Base-by-base conservation (phyloP, 2,888 invertebrate species). In the Drosophila recens region DNA sequence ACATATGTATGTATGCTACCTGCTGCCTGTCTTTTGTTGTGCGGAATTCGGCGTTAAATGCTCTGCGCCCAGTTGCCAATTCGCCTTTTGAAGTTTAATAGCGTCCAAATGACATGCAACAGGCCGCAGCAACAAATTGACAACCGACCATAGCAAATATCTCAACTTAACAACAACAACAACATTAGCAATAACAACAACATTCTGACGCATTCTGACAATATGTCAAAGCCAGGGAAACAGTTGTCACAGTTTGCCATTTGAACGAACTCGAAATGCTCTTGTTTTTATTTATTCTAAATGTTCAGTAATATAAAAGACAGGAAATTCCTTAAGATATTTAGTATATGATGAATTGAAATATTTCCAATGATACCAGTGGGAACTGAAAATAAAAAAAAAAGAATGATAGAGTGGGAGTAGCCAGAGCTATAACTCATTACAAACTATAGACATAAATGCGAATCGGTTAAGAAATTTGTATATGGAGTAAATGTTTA, bases 11-110 rank as follows among this genome's bases (percentile, higher is more conserved):
- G 9, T 40, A 23, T 38, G 13, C 17, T 30, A 33, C 33, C 33
- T 56, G 68, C 62, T 72, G 64, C 69, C 79, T 79, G 70, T 53
- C 76, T 73, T 82, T 82, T 85, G 69, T 84, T 68, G 77, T 80
- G 10, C 62, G 43, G 84, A 84, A 89, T 85, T 83, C 30, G 89
- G 84, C 89, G 84, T 70, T 85, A 85, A 85, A 85, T 85, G 84
- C 87, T 89, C 87, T 87, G 89, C 89, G 89, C 84, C 89, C 84
- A 87, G 89, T 85, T 85, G 84, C 72, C 58, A 58, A 70, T 81
- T 79, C 30, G 69, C 38, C 76, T 81, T 89, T 89, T 89, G 84
- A 89, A 57, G 89, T 89, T 85, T 81, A 85, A 85, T 85, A 89
- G 89, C 68, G 23, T 57, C 34, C 52, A 67, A 74, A 77, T 74